Base-by-base conservation (phyloP, 2,797 vertebrate species). In the Erpetoichthys calabaricus region DNA sequence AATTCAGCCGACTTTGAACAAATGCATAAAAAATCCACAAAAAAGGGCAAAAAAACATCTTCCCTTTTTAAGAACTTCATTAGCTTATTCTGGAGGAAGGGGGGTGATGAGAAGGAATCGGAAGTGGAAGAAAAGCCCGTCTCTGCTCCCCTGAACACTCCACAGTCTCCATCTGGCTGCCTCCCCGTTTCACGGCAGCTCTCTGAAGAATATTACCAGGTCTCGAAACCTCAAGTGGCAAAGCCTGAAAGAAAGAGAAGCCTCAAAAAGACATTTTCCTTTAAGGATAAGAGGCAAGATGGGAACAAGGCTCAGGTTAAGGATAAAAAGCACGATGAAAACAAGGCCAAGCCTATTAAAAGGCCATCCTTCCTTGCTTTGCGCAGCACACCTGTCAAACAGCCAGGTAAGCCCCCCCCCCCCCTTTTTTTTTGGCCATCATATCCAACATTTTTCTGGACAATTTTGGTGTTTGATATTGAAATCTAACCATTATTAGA, bases 21-120 rank as follows among this genome's bases (percentile, higher is more conserved):
- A 62, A 52, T 51, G 56, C 64, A 67, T 50, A 91, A 87, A 61
- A 80, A 57, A 45, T 69, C 66, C 56, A 62, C 72, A 70, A 81
- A 69, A 61, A 45, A 58, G 58, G 57, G 59, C 62, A 45, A 1
- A 8, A 75, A 73, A 5, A 59, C 51, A 1, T 67, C 77, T 0
- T 67, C 86, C 67, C 75, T 89, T 25, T 25, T 25, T 73, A 97
- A 87, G 72, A 68, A 4, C 1, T 1, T 91, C 1, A 0, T 90
- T 3, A 79, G 66, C 45, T 52, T 88, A 7, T 72, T 94, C 63
- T 64, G 77, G 9, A 81, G 60, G 65, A 86, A 63, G 25, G 71
- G 58, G 1, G 65, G 8, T 8, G 69, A 82, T 0, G 89, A 88
- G 42, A 84, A 81, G 60, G 81, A 76, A 0, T 0, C 1, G 7